Conservation (phyloP, 2,888 invertebrate genomes). For the Hypsopygia costalis region DNA sequence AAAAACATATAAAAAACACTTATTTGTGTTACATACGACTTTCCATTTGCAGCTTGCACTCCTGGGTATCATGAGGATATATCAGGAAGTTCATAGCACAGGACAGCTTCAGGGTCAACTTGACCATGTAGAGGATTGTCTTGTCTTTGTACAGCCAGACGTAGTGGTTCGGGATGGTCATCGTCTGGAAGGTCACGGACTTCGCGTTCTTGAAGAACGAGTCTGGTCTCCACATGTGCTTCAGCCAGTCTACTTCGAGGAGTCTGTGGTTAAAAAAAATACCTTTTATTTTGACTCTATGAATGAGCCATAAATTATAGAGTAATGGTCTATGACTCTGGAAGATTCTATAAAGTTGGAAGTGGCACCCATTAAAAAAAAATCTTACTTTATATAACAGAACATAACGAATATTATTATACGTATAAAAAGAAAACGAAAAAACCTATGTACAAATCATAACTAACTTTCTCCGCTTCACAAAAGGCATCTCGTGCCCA, state of each 20-base stretch:
- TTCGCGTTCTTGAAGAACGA: conserved; percentile 97
- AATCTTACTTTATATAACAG: too few species aligned
- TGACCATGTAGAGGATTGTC: conserved; percentile 84
- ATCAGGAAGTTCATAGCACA: conserved; percentile 97
- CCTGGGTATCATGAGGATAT: conserved; percentile 96
- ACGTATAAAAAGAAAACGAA: too few species aligned
- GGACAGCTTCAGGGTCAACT: conserved; percentile 92
- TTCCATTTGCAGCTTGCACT: conserved; percentile 96
- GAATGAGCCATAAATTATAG: too few species aligned
- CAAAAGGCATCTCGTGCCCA: too few species aligned
- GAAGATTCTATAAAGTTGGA: too few species aligned
- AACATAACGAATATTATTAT: too few species aligned
- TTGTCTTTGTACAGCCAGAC: conserved; percentile 90
- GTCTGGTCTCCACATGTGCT: conserved; percentile 96
- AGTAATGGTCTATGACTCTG: too few species aligned
- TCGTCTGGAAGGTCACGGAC: conserved; percentile 95
- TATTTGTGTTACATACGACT: conserved; percentile 96
- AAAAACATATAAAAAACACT: too few species aligned
- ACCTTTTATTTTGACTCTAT: too few species aligned
- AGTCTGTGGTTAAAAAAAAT: conserved; percentile 81
- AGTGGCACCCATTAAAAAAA: too few species aligned
- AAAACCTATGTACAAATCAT: too few species aligned
- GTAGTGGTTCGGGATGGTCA: conserved; percentile 97
- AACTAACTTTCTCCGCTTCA: too few species aligned
- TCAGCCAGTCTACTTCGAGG: conserved; percentile 93